A percentile compares a stretch with the other conserved stretches of the same genome.
Conservation (phyloP, 2,888 invertebrate species). For the Volucella bombylans region DNA sequence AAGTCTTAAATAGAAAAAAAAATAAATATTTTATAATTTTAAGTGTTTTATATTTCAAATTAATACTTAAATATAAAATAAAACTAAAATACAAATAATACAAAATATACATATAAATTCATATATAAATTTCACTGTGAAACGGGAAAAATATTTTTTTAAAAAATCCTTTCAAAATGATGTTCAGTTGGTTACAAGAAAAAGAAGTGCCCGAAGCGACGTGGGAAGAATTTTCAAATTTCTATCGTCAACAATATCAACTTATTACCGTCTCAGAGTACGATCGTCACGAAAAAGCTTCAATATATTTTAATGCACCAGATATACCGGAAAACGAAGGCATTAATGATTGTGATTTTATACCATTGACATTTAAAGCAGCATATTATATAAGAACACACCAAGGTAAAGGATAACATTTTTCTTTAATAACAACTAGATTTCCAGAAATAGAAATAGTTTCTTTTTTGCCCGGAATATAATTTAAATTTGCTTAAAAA, state of each 20-base stretch:
- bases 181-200: slow-evolving; percentile 81
- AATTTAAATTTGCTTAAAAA: no score
- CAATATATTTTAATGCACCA: slow-evolving; percentile 81
- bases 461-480: no score
- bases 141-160: slow-evolving; percentile 53
- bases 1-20: slow-evolving; percentile 28
- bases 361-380: slow-evolving; percentile 82
- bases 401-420: slow-evolving; percentile 81
- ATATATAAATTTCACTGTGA: slow-evolving; percentile 8
- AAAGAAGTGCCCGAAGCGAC: slow-evolving; percentile 83
- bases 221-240: slow-evolving; percentile 83
- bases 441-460: not conserved
- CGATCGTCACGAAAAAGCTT: slow-evolving; percentile 81
- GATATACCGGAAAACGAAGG: slow-evolving; percentile 80
- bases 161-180: slow-evolving; percentile 77
- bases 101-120: slow-evolving; percentile 55
- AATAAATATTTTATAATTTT: slow-evolving; percentile 78
- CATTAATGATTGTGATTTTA: slow-evolving; percentile 81
- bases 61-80: slow-evolving; percentile 56
- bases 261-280: slow-evolving; percentile 83
- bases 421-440: not conserved
- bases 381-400: slow-evolving; percentile 82
- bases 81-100: slow-evolving; percentile 53
- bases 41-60: slow-evolving; percentile 82
- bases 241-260: slow-evolving; percentile 81